Conservation (phyloP, 2,113 vertebrate genomes). For the Phalacrocorax aristotelis region DNA sequence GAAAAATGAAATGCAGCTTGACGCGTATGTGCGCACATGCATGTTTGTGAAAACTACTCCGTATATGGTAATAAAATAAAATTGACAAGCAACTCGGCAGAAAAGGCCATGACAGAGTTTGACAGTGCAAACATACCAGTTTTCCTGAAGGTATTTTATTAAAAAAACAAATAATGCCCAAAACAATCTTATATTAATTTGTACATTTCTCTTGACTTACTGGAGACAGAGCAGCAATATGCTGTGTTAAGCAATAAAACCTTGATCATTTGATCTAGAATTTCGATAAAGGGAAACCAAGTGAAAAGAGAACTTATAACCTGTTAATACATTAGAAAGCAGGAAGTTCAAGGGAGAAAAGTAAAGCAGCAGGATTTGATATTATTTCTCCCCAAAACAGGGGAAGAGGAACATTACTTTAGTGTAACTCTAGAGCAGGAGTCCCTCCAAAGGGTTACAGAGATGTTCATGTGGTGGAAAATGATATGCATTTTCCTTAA, state of each 20-base stretch:
- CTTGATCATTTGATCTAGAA: neutral
- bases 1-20: neutral
- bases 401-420: neutral
- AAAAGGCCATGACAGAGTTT: neutral
- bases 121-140: neutral
- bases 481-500: neutral
- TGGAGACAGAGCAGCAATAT: neutral
- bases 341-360: neutral
- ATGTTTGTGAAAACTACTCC: neutral
- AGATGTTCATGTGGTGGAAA: neutral
- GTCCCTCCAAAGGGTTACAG: neutral
- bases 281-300: neutral
- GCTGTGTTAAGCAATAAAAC: neutral
- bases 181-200: neutral
- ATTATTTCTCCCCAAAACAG: neutral
- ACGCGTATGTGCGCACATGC: rapidly evolving
- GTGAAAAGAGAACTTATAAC: neutral
- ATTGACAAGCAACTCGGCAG: neutral
- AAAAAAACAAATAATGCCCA: neutral
- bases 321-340: neutral
- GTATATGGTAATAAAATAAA: neutral
- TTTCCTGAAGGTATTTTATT: neutral
- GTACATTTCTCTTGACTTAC: neutral
- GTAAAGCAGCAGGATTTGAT: neutral
- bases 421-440: neutral